Evolutionary conservation across 2,797 vertebrate species (phyloP).

Genomic region (Enteromius unitaeniatus): DNA sequence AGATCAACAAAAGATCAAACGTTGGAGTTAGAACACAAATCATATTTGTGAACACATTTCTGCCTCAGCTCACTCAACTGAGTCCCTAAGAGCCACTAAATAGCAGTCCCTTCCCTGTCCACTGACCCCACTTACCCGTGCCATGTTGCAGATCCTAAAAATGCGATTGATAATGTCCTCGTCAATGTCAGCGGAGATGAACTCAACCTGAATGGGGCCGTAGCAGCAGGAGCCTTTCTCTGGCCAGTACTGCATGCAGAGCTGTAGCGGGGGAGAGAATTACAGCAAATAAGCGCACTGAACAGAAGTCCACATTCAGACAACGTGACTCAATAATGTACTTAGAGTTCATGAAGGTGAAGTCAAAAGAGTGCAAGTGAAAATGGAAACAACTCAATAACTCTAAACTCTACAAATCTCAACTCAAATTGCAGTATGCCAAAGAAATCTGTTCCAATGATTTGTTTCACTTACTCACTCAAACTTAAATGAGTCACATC

Average conservation of each 20-base stretch:
- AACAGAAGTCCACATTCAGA: conserved; percentile 1
- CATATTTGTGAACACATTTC: conserved; percentile 23
- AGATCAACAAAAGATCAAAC: conserved; percentile 34
- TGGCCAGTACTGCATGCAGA: conserved; percentile 98
- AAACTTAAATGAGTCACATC: conserved; percentile 2
- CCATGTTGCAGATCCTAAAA: conserved; percentile 99
- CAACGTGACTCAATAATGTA: conserved; percentile 2
- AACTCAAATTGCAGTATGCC: conserved; percentile 16
- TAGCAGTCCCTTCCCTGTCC: conserved; percentile 18
- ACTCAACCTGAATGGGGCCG: conserved; percentile 95
- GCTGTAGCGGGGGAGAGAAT: conserved; percentile 67
- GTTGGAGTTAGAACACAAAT: conserved; percentile 20
- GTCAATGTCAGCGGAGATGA: conserved; percentile 96
- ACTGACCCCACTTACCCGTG: conserved; percentile 79
- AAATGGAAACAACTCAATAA: conserved; percentile 3
- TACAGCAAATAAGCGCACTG: conserved; percentile 5
- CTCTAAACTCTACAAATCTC: background rate
- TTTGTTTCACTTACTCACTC: conserved; percentile 5
- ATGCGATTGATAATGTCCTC: conserved; percentile 97
- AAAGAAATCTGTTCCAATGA: conserved; percentile 16
- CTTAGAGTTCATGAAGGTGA: background rate
- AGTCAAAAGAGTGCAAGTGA: conserved; percentile 18
- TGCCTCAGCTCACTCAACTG: conserved; percentile 1
- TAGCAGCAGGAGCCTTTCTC: conserved; percentile 96
- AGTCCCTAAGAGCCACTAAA: background rate